phyloP scores from a whole-genome alignment of 2,888 invertebrate genomes.

The Taenaris catops region DNA sequence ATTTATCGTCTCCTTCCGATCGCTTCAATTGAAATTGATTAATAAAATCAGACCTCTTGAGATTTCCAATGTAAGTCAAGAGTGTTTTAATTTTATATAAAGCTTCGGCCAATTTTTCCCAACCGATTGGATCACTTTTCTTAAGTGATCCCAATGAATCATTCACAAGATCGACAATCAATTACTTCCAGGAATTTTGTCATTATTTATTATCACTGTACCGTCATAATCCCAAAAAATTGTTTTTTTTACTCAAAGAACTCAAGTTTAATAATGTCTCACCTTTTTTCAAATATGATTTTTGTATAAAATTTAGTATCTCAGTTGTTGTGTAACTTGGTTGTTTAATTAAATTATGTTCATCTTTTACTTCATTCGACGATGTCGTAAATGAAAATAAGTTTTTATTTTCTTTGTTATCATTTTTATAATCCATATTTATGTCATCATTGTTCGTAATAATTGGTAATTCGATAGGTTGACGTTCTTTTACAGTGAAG shows the following conservation, averaged over 20 bases:
- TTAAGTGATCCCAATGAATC: slow-evolving; percentile 30
- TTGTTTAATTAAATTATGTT: background rate
- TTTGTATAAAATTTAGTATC: slow-evolving; percentile 18
- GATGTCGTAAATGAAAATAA: background rate
- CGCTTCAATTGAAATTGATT: too few relatives aligned
- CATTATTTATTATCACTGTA: slow-evolving; percentile 25
- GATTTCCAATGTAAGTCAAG: too few relatives aligned
- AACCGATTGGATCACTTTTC: slow-evolving; percentile 28
- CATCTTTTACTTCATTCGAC: slow-evolving; percentile 4
- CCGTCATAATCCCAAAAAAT: slow-evolving; percentile 26
- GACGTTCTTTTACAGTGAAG: slow-evolving; percentile 22
- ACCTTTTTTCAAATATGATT: slow-evolving; percentile 26
- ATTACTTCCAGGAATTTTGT: slow-evolving; percentile 24
- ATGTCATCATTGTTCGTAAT: slow-evolving; percentile 3
- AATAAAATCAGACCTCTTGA: too few relatives aligned
- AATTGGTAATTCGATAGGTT: slow-evolving; percentile 20
- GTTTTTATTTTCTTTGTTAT: slow-evolving; percentile 1
- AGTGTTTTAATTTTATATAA: too few relatives aligned
- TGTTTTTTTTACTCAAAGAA: slow-evolving; percentile 11
- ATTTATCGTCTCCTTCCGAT: too few relatives aligned
- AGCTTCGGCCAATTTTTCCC: slow-evolving; percentile 28
- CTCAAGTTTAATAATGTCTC: slow-evolving; percentile 20
- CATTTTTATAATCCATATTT: slow-evolving; percentile 2
- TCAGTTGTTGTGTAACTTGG: slow-evolving; percentile 10
- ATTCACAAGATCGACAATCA: slow-evolving; percentile 31